Evolutionary conservation across 2,113 vertebrate species (phyloP), one percentile per base, ranked within the genome.

Genomic region (Ammodytes marinus): DNA sequence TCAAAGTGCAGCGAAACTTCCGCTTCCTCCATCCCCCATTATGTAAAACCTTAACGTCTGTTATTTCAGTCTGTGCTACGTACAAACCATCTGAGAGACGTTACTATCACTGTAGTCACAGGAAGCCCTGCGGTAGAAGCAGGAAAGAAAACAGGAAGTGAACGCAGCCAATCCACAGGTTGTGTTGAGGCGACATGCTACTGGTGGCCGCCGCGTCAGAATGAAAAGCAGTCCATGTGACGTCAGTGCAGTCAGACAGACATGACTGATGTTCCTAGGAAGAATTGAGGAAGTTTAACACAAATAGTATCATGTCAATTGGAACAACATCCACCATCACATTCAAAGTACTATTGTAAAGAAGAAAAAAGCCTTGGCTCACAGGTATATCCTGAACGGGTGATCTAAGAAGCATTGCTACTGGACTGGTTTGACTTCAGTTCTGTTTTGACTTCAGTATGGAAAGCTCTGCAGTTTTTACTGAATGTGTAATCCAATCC

Each of bases 91-190:
- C 53, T 80, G 42, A 75, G 72, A 87, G 68, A 86, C 69, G 42
- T 84, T 80, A 79, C 89, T 90, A 89, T 92, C 74, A 70, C 70
- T 84, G 87, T 55, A 79, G 88, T 91, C 72, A 87, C 94, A 94
- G 94, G 94, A 96, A 94, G 85, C 69, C 8, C 78, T 87, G 80
- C 42, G 73, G 77, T 79, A 57, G 74, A 88, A 79, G 2, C 95
- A 94, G 95, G 94, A 95, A 94, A 91, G 93, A 93, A 93, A 95
- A 95, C 95, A 95, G 95, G 95, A 96, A 93, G 88, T 87, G 74
- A 85, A 69, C 8, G 74, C 65, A 83, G 79, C 68, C 50, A 1
- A 70, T 83, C 80, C 57, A 54, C 82, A 88, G 90, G 77, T 91
- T 93, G 91, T 79, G 84, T 89, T 72, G 45, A 77, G 70, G 75